These are phyloP conservation scores for Podargus strigoides DNA, from an alignment of 2,797 vertebrate species.

Conservation along the genomic window DNA sequence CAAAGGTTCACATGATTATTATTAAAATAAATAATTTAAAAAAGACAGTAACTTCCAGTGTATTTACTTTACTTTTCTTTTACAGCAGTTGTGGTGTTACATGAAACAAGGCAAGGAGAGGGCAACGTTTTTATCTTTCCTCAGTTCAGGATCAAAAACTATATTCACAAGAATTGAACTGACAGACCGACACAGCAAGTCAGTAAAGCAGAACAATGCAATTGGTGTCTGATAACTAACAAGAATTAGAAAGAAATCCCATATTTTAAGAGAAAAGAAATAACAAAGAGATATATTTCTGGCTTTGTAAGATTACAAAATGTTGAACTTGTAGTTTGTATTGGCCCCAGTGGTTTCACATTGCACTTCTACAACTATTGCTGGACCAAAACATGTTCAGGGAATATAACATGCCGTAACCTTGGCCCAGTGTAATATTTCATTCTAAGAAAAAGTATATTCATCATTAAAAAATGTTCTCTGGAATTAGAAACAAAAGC, in stretches of 20 bases:
- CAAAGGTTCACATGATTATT: not conserved
- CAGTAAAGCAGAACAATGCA: not conserved
- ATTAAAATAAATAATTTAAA: not conserved
- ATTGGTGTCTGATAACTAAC: not conserved
- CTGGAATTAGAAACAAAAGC: slow-evolving; percentile 24
- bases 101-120: not conserved
- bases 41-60: not conserved
- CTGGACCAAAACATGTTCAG: not conserved
- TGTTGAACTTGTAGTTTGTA: not conserved
- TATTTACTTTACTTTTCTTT: not conserved
- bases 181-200: not conserved
- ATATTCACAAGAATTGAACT: not conserved
- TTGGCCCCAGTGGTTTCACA: not conserved
- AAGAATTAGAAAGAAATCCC: not conserved
- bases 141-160: not conserved
- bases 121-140: not conserved
- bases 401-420: not conserved
- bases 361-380: not conserved
- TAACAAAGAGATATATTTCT: not conserved
- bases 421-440: not conserved
- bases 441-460: slow-evolving; percentile 7
- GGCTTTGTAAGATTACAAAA: not conserved
- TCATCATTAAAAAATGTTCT: slow-evolving; percentile 10
- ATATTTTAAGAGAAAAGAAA: not conserved
- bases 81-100: not conserved